A percentile compares a stretch with the other conserved stretches of the same genome.
phyloP scores from a whole-genome alignment of 1,140 invertebrate species.

The Dolichoris vasculosae region DNA sequence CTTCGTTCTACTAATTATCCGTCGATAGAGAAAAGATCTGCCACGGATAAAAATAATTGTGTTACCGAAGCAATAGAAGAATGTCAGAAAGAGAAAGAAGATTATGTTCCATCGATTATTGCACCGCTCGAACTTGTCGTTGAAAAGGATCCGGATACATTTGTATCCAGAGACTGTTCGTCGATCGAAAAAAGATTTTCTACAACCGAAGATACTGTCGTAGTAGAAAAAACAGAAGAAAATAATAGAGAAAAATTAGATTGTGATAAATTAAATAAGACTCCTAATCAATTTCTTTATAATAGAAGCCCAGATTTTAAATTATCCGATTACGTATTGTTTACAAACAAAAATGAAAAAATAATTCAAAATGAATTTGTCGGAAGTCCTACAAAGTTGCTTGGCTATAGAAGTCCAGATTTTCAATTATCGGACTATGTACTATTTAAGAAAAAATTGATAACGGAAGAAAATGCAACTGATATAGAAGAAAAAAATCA shows the following conservation, averaged over 20 bases:
- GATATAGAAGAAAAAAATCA: background rate
- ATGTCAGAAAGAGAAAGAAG: background rate
- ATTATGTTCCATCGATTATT: background rate
- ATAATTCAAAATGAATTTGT: background rate
- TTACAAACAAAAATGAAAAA: conserved; percentile 29
- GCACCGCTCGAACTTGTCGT: background rate
- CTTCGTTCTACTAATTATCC: background rate
- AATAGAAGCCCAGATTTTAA: conserved; percentile 33
- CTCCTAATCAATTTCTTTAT: background rate
- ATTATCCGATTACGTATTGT: conserved; percentile 26
- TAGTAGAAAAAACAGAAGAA: background rate
- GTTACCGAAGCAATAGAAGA: background rate
- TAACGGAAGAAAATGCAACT: background rate
- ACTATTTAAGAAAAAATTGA: conserved; percentile 28
- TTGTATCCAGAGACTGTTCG: background rate
- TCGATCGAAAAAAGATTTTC: background rate
- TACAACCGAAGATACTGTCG: background rate
- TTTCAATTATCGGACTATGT: conserved; percentile 35
- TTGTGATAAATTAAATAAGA: conserved; percentile 3
- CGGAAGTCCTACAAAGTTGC: background rate
- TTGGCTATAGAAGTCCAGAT: conserved; percentile 21
- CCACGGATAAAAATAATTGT: background rate
- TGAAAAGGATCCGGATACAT: background rate
- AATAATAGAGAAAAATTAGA: background rate
- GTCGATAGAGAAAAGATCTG: background rate